Base-by-base conservation (phyloP, 2,113 vertebrate species). In the Mesitornis unicolor region DNA sequence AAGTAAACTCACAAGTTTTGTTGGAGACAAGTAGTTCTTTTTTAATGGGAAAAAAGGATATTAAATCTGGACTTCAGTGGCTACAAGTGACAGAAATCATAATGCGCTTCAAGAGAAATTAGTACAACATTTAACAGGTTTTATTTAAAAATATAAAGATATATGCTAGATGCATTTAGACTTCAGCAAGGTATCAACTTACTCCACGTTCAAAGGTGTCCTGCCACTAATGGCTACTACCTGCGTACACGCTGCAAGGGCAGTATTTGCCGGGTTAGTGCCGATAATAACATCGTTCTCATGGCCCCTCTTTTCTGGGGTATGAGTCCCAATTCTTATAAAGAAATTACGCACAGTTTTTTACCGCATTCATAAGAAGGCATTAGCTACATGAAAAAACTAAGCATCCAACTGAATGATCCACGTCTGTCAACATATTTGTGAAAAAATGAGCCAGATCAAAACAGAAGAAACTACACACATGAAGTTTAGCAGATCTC, bases 401-500 rank as follows among this genome's bases (percentile, higher is more conserved):
- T 10, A 26, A n/a, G n/a, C 17, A 79, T 7, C 7, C 18, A 65
- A 33, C 16, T 35, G 28, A 50, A 67, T 11, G 9, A 81, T 17
- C 20, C 47, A 50, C 2, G 2, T 78, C 47, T 42, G 38, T 16
- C 26, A 36, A 24, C 0, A 0, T 9, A 5, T 20, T 24, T 45
- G 25, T 78, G 63, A 60, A 73, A 85, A 92, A 90, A 68, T 16
- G 13, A 77, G 64, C 69, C 6, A 4, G 18, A 50, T 15, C 38
- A 50, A 45, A 90, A 7, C 24, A 64, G 24, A 59, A 84, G 13
- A 57, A 91, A 61, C 5, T 7, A 61, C 5, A 53, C 29, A 61
- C 33, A 11, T 2, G 9, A 85, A 88, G 33, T 16, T 31, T 13
- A 61, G 61, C 38, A 50, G 40, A 76, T 47, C 29, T 61, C 9